These are phyloP conservation scores for Rousettus leschenaultii DNA, from an alignment of 2,113 vertebrate species.

Conservation along the genomic window DNA sequence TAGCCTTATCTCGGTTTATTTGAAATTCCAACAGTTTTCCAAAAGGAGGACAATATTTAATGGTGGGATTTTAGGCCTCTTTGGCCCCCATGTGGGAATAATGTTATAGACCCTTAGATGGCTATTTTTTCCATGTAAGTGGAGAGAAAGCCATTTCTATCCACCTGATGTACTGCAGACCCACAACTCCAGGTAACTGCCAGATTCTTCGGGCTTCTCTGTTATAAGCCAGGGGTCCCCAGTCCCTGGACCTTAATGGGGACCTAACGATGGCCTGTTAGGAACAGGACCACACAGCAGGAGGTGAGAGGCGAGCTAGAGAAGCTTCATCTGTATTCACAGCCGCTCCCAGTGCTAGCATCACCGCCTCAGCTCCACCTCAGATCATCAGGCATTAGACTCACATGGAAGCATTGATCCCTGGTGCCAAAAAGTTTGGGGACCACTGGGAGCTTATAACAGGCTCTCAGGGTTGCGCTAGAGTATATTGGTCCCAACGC, in stretches of 20 bases:
- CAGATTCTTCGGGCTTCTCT: not conserved
- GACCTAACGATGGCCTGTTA: too few relatives aligned
- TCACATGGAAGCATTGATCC: too few relatives aligned
- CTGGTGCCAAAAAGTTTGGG: too few relatives aligned
- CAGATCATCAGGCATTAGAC: too few relatives aligned
- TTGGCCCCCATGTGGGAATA: not conserved
- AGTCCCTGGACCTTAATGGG: too few relatives aligned
- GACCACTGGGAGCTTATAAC: not conserved
- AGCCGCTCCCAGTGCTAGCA: too few relatives aligned
- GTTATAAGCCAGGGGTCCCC: not conserved
- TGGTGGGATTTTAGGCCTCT: not conserved
- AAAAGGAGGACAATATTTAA: not conserved
- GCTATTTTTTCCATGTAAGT: not conserved
- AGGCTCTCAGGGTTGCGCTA: not conserved
- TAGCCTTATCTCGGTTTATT: not conserved
- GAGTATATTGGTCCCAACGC: not conserved
- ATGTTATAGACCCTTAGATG: not conserved
- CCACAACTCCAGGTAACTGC: not conserved
- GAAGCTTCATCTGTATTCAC: too few relatives aligned
- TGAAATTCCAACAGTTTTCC: not conserved
- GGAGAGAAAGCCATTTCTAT: not conserved
- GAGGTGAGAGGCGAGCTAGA: too few relatives aligned
- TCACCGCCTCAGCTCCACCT: too few relatives aligned
- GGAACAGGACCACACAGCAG: too few relatives aligned
- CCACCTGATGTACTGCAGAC: not conserved